Conservation (phyloP, 2,113 vertebrate species). For the Merops nubicus region DNA sequence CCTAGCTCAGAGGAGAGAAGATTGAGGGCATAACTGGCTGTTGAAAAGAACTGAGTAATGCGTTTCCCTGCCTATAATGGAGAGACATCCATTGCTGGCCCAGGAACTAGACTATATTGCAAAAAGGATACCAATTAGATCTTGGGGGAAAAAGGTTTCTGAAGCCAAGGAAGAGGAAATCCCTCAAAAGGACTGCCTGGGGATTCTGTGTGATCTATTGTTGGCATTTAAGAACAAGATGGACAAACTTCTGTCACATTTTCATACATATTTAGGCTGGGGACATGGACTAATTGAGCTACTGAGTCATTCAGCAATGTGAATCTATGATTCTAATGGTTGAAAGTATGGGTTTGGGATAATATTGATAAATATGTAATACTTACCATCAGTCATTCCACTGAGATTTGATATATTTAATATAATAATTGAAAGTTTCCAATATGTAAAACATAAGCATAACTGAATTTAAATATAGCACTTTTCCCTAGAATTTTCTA, state of each 20-base stretch:
- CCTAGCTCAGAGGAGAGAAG: not conserved
- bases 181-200: not conserved
- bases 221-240: not conserved
- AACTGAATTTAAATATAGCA: slow-evolving; percentile 1
- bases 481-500: not conserved
- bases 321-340: slow-evolving; percentile 1
- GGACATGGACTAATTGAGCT: not conserved
- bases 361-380: slow-evolving; percentile 37
- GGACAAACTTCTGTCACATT: not conserved
- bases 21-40: not conserved
- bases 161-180: not conserved
- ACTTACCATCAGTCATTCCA: not conserved
- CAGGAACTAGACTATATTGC: not conserved
- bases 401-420: slow-evolving; percentile 10
- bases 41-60: not conserved
- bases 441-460: not conserved
- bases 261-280: not conserved
- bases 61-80: not conserved
- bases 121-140: not conserved
- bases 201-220: not conserved
- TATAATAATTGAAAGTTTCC: not conserved
- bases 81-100: not conserved
- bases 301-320: not conserved
- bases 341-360: not conserved
- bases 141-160: not conserved